Conservation (phyloP, 2,113 vertebrate species). For the Chamaea fasciata region DNA sequence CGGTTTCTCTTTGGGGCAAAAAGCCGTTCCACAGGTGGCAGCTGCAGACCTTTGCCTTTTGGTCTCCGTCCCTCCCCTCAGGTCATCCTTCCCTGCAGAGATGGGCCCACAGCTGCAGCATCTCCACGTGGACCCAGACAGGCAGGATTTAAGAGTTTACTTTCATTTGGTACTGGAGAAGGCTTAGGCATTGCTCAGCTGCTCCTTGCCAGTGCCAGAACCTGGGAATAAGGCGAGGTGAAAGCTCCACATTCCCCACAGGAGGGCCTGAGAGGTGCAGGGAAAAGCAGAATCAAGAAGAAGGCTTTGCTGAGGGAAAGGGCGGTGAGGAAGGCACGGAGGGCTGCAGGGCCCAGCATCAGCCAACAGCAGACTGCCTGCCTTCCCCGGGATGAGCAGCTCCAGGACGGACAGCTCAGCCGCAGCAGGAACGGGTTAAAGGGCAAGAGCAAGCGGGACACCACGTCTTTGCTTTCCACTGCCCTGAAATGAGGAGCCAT, state of each 20-base stretch:
- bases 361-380: neutral
- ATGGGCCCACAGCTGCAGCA: neutral
- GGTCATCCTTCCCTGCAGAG: neutral
- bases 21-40: neutral
- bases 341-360: neutral
- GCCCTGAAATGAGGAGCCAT: neutral
- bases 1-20: neutral
- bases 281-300: neutral
- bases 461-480: neutral
- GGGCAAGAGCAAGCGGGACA: neutral
- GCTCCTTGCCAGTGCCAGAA: neutral
- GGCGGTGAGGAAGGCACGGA: neutral
- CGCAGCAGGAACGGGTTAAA: neutral
- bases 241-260: neutral
- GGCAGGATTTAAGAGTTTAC: neutral
- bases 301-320: neutral
- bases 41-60: neutral
- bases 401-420: neutral
- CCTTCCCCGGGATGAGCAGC: neutral
- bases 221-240: fast-evolving
- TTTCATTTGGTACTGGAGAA: neutral
- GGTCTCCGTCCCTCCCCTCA: neutral
- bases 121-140: neutral
- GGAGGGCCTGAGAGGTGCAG: neutral
- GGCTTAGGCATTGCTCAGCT: neutral